Base-by-base conservation (phyloP, 1,140 invertebrate species). In the Samia ricini region DNA sequence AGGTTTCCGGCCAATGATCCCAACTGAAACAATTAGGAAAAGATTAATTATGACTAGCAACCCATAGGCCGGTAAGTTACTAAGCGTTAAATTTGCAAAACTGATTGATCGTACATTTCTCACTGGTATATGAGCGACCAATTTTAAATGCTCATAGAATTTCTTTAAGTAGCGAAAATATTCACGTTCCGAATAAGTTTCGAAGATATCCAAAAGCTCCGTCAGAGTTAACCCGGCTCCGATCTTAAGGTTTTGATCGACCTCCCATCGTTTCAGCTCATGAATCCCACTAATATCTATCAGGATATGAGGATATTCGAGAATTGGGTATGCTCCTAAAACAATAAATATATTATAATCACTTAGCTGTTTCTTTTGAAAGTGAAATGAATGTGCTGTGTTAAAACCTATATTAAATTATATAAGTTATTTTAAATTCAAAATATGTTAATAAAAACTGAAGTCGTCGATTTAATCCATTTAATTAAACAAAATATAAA, bases 1-100 rank as follows among this genome's bases (percentile, higher is more conserved):
- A 97, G 85, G 82, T 97, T 97, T 26, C 96, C 96, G 42, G 94
- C 95, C 57, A 96, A 83, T n/a, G 93, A 93, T 60, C 94, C 95
- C 63, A 92, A 82, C 94, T 94, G 77, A 61, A 91, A 92, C 8
- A 22, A 29, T 26, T 60, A 54, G 10, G 50, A 60, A 68, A 88
- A 87, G 79, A 76, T 93, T 93, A 81, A 94, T 94, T 78, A 93
- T 83, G 10, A 94, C 90, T 19, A 92, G 94, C 93, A 15, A 49
- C 5, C 5, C 20, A 10, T 0, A n/a, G n/a, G n/a, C n/a, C n/a
- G n/a, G n/a, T n/a, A n/a, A n/a, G n/a, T n/a, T n/a, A n/a, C n/a
- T n/a, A n/a, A n/a, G n/a, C n/a, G n/a, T 29, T 5, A 8, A 29
- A 29, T 10, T 8, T 10, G 10, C 0, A 52, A 12, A 52, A 52